Base-by-base conservation (phyloP, 2,797 vertebrate genomes). In the Vireo griseus region DNA sequence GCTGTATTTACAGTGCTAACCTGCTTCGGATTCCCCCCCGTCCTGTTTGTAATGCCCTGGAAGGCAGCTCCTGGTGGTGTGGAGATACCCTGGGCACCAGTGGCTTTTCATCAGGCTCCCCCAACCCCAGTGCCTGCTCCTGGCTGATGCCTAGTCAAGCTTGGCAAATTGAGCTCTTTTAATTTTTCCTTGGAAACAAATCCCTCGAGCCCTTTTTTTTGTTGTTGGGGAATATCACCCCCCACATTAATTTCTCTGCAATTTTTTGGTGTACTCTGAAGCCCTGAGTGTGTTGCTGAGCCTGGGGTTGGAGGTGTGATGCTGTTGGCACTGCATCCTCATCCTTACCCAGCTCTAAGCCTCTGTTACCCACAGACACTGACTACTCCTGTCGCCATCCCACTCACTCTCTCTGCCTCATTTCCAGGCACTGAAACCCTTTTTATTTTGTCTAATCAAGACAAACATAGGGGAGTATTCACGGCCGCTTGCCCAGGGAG, bases 391-490 rank as follows among this genome's bases (percentile, higher is more conserved):
- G 47, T 83, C 0, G 0, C 62, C 73, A 54, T 81, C 78, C 87
- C 63, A 54, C 17, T 4, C 61, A 3, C 50, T 87, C 17, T 1
- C 40, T 86, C 82, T 82, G 65, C 74, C 68, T 77, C 37, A 26
- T 82, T 93, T 83, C 82, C 88, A 83, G 67, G 68, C 72, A 82
- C 54, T 3, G 3, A 82, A 90, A 72, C 45, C 39, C 40, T 76
- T 90, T 71, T 55, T 67, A 65, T 76, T 85, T 63, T 51, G 31
- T 71, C 67, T 89, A 66, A 91, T 81, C 80, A 59, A 77, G 82
- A 89, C 88, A 94, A 96, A 78, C 79, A 20, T 52, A 71, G 57
- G 71, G 75, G 48, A 96, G 85, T 73, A 92, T 84, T 96, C 91
- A 63, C 69, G 2, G 68, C 62, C 6, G 2, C 68, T 58, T 6